A percentile compares a stretch with the other conserved stretches of the same genome.
Evolutionary conservation across 2,797 vertebrate genomes (phyloP).

Genomic region (Schizothorax lantsangensis): DNA sequence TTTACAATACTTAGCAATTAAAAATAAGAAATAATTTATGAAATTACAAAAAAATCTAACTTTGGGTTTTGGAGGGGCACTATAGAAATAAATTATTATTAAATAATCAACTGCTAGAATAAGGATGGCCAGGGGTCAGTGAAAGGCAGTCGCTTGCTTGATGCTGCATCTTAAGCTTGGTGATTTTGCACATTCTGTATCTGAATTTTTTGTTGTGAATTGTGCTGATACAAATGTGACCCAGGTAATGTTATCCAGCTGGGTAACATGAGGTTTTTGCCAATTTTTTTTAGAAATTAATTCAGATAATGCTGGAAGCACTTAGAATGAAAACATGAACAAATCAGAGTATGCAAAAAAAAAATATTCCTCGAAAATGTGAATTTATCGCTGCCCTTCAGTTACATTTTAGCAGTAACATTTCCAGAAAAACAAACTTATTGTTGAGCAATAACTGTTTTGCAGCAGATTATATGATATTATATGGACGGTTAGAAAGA

Average conservation of each 20-base stretch:
- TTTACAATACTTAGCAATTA: background rate
- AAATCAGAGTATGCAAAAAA: background rate
- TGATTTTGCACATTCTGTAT: background rate
- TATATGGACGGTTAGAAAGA: background rate
- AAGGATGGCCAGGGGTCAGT: background rate
- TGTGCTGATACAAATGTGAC: background rate
- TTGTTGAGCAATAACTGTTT: background rate
- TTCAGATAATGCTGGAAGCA: background rate
- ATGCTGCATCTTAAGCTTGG: background rate
- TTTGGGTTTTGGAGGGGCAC: background rate
- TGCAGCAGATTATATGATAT: background rate
- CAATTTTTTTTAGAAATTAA: background rate
- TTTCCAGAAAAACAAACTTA: background rate
- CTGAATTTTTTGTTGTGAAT: background rate
- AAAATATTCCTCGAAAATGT: background rate
- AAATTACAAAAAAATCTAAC: background rate
- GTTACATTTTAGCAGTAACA: background rate
- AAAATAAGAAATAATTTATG: background rate
- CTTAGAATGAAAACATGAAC: background rate
- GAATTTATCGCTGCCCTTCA: background rate
- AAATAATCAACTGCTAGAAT: background rate
- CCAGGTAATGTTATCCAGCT: background rate
- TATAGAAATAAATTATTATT: background rate
- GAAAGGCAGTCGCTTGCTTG: background rate
- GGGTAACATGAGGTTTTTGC: background rate